Evolutionary conservation across 92 coral and sea anemone genomes (phyloP).

Genomic region (Heteractis magnifica): DNA sequence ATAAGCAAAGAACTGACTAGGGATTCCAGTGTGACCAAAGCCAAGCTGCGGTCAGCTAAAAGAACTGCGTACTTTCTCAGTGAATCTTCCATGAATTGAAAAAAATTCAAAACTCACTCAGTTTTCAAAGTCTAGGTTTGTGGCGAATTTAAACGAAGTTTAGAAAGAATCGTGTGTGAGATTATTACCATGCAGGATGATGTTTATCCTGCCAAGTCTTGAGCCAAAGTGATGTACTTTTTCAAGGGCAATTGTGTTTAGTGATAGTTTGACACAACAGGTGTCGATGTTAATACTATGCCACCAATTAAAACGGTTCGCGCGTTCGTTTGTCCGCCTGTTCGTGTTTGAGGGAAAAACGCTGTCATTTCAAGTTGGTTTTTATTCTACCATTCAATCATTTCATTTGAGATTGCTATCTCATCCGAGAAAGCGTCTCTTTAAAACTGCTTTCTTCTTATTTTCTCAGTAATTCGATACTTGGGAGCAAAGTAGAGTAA

Average conservation of each 20-base stretch:
- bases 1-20: constrained; percentile 45
- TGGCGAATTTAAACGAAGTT: not conserved
- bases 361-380: constrained; percentile 18
- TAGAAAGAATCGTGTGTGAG: not conserved
- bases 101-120: not conserved
- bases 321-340: constrained; percentile 12
- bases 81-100: constrained; percentile 21
- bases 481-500: not conserved
- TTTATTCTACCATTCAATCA: not conserved
- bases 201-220: not conserved
- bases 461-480: constrained; percentile 30
- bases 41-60: constrained; percentile 45
- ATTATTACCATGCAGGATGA: not conserved
- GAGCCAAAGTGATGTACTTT: not conserved
- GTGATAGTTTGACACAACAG: constrained; percentile 26
- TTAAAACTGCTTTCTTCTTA: constrained; percentile 12
- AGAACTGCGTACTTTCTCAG: constrained; percentile 47
- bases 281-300: constrained; percentile 15
- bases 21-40: constrained; percentile 43
- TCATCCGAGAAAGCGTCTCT: constrained; percentile 1
- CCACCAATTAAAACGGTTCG: constrained; percentile 35
- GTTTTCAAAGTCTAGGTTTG: not conserved
- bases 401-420: not conserved
- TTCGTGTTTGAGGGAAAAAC: not conserved
- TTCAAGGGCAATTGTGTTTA: constrained; percentile 8